Percentiles rank a stretch among this genome's conserved stretches.
Evolutionary conservation across 2,888 invertebrate genomes (phyloP).

Genomic region (Coenonympha arcania): DNA sequence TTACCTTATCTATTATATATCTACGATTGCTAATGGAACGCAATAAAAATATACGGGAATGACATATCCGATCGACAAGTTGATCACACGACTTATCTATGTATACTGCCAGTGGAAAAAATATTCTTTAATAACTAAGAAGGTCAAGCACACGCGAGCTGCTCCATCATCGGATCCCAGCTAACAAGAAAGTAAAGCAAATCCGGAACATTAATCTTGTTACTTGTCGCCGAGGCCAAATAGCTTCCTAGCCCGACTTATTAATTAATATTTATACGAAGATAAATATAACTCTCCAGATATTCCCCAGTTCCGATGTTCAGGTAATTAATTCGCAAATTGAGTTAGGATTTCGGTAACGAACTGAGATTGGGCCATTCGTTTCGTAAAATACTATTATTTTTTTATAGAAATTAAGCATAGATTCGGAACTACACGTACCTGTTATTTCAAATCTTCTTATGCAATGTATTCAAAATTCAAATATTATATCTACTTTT

Average conservation of each 20-base stretch:
- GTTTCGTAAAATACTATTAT: background rate
- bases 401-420: background rate
- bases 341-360: slow-evolving; percentile 17
- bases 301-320: slow-evolving; percentile 33
- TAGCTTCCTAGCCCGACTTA: slow-evolving; percentile 29
- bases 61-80: too few species aligned
- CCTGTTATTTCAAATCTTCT: too few species aligned
- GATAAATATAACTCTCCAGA: slow-evolving; percentile 35
- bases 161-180: slow-evolving; percentile 17
- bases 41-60: too few species aligned
- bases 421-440: background rate
- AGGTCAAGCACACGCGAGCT: too few species aligned
- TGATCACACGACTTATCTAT: too few species aligned
- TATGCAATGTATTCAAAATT: too few species aligned
- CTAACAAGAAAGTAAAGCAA: slow-evolving; percentile 28
- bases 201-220: slow-evolving; percentile 30
- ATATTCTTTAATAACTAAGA: too few species aligned
- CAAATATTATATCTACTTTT: too few species aligned
- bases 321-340: slow-evolving; percentile 42
- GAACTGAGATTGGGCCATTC: slow-evolving; percentile 13
- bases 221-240: slow-evolving; percentile 24
- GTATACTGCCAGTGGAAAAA: too few species aligned
- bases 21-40: too few species aligned
- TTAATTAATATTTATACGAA: slow-evolving; percentile 36
- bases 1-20: too few species aligned